Evolutionary conservation across 2,888 invertebrate genomes (phyloP).

Genomic region (Dasypogon diadema): DNA sequence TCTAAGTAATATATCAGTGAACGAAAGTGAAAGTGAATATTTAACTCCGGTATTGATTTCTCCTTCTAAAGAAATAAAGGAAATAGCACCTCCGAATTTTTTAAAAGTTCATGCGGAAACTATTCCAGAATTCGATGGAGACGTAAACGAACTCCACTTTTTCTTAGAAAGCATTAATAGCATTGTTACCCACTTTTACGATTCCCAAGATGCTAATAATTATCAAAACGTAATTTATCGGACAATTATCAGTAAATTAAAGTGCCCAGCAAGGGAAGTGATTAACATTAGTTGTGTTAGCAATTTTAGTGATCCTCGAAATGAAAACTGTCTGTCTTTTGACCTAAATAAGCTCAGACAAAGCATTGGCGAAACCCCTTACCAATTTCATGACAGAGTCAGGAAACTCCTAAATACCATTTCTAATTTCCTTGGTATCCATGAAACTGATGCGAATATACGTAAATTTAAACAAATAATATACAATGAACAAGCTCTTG

Average conservation of each 20-base stretch:
- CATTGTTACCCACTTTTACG: conserved; percentile 14
- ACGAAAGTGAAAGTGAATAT: too few relatives aligned
- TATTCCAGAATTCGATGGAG: conserved; percentile 33
- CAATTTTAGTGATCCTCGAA: conserved; percentile 19
- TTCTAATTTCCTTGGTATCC: conserved; percentile 35
- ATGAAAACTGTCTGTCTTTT: conserved; percentile 36
- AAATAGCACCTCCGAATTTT: too few relatives aligned
- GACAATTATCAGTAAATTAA: conserved; percentile 37
- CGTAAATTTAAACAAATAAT: conserved; percentile 50
- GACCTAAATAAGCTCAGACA: conserved; percentile 19
- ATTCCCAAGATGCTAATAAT: too few relatives aligned
- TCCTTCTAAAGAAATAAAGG: too few relatives aligned
- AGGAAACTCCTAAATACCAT: conserved; percentile 42
- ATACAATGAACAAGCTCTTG: conserved; percentile 2
- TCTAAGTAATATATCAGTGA: too few relatives aligned
- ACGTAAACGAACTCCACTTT: not conserved
- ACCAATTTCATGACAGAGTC: conserved; percentile 29
- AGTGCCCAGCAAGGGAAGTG: not conserved
- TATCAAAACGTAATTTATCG: conserved; percentile 33
- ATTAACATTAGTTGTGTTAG: conserved; percentile 25
- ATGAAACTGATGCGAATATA: not conserved
- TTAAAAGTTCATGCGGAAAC: conserved; percentile 50
- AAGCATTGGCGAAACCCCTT: conserved; percentile 52
- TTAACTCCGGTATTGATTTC: too few relatives aligned
- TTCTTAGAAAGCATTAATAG: not conserved